These are phyloP conservation scores for Lepidocolaptes lacrymiger DNA, from an alignment of 2,797 vertebrate genomes.

Conservation along the genomic window DNA sequence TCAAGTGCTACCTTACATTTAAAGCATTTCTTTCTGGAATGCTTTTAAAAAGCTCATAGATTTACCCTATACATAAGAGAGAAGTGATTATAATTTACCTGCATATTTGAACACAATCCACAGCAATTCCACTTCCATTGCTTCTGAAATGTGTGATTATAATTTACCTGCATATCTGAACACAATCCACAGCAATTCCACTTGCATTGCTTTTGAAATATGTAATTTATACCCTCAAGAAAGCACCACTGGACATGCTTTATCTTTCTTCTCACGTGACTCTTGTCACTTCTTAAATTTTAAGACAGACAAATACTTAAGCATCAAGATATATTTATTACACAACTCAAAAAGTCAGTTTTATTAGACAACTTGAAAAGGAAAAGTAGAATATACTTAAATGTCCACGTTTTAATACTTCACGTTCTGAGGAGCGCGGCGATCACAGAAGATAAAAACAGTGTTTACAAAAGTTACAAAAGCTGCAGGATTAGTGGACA, in stretches of 20 bases:
- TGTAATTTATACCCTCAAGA: neutral
- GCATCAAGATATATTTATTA: constrained; percentile 42
- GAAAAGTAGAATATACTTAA: neutral
- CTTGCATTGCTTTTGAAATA: no score
- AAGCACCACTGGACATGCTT: neutral
- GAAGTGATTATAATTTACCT: neutral
- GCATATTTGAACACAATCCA: neutral
- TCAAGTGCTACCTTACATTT: neutral
- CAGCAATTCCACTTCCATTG: neutral
- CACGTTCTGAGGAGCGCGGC: neutral
- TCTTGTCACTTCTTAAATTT: neutral
- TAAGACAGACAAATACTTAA: neutral
- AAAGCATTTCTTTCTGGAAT: neutral
- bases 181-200: no score
- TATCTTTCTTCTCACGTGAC: neutral
- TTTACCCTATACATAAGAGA: fast-evolving
- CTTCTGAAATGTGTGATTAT: neutral
- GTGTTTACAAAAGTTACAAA: constrained; percentile 47
- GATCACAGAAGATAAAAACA: neutral
- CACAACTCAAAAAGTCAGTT: constrained; percentile 29
- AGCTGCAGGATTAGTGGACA: neutral
- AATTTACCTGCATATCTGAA: no score
- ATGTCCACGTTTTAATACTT: neutral
- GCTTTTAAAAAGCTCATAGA: neutral
- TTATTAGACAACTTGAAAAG: constrained; percentile 29